Percentiles rank a stretch among this genome's conserved stretches.
Conservation (phyloP, 2,113 vertebrate species). For the Channa argus region DNA sequence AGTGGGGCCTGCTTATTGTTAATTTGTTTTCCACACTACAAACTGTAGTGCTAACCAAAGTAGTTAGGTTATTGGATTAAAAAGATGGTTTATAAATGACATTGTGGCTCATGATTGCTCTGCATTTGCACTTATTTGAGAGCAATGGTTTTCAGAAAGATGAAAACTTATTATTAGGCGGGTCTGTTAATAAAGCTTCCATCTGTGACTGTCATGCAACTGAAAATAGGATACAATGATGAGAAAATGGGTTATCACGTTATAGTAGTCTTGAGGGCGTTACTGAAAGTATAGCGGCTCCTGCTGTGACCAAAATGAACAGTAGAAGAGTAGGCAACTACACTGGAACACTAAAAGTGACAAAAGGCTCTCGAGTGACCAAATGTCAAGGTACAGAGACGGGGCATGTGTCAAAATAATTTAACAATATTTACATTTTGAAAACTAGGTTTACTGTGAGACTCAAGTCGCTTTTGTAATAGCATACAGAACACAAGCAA, state of each 20-base stretch:
- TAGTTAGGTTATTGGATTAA: background rate
- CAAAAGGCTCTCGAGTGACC: background rate
- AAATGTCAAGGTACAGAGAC: background rate
- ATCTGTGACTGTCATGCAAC: background rate
- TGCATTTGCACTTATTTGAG: background rate
- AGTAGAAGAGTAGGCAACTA: background rate
- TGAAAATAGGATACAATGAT: background rate
- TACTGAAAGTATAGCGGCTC: constrained; percentile 20
- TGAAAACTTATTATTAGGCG: background rate
- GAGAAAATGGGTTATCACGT: background rate
- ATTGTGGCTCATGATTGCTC: background rate
- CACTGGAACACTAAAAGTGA: background rate
- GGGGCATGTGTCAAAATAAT: too few relatives aligned
- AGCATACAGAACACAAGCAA: too few relatives aligned
- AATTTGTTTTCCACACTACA: too few relatives aligned
- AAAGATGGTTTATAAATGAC: background rate
- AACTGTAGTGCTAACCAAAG: background rate
- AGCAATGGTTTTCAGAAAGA: background rate
- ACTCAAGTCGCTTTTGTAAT: too few relatives aligned
- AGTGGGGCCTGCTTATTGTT: too few relatives aligned
- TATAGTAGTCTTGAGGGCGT: background rate
- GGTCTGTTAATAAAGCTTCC: background rate
- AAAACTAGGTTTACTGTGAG: too few relatives aligned
- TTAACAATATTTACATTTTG: too few relatives aligned
- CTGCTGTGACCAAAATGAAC: constrained; percentile 1